phyloP scores from a whole-genome alignment of 2,888 invertebrate genomes.

The Apoderus coryli region DNA sequence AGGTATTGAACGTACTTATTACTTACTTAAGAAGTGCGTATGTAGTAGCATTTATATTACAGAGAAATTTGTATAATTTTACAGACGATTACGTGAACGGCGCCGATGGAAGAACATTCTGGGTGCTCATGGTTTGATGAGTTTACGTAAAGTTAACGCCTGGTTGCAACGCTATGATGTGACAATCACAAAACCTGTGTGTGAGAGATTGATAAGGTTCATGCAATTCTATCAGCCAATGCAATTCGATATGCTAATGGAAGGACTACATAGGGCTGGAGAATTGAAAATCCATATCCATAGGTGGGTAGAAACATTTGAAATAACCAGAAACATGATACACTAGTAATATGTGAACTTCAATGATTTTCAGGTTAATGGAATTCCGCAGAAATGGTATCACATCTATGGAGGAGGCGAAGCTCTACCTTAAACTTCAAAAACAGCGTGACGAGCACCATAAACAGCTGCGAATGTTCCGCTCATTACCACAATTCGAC shows the following conservation, averaged over 20 bases:
- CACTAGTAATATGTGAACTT: no score
- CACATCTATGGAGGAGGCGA: conserved; percentile 44
- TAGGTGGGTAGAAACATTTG: conserved; percentile 29
- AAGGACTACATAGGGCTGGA: conserved; percentile 55
- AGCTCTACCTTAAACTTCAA: conserved; percentile 50
- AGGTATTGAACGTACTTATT: no score
- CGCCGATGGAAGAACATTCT: conserved; percentile 57
- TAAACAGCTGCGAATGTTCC: conserved; percentile 34
- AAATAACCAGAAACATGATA: conserved; percentile 1
- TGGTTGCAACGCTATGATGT: conserved; percentile 56
- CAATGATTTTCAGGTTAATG: conserved; percentile 37
- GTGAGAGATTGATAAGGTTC: conserved; percentile 51
- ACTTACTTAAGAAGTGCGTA: no score
- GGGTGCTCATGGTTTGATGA: conserved; percentile 63
- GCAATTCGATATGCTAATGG: conserved; percentile 63
- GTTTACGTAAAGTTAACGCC: conserved; percentile 51
- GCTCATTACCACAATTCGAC: conserved; percentile 25
- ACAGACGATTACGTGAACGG: conserved; percentile 60
- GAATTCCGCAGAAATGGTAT: conserved; percentile 60
- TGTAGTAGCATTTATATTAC: no score
- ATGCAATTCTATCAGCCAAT: conserved; percentile 55
- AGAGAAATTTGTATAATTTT: no score
- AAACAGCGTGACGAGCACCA: conserved; percentile 41
- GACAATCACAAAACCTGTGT: conserved; percentile 41
- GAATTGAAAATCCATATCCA: conserved; percentile 49